Conservation (phyloP, 2,888 invertebrate species). For the Eupsilia transversa region DNA sequence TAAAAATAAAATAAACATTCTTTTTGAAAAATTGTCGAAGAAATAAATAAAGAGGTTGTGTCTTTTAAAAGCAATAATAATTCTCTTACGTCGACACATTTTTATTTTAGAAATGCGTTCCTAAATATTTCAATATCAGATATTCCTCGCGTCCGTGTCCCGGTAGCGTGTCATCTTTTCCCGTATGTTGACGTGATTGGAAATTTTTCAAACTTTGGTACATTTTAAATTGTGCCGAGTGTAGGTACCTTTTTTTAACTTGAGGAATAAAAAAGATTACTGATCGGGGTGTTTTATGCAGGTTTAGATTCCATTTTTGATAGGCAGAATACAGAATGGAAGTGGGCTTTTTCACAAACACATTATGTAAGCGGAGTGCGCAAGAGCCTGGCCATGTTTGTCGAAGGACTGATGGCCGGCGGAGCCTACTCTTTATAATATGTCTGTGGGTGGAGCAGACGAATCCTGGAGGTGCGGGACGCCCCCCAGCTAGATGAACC, state of each 20-base stretch:
- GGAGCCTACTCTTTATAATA: too few species aligned
- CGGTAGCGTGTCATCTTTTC: background rate
- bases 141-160: background rate
- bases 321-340: background rate
- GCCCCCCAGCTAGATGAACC: too few species aligned
- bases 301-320: background rate
- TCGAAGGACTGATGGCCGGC: too few species aligned
- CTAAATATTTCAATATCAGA: conserved; percentile 35
- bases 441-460: too few species aligned
- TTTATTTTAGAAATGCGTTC: conserved; percentile 25
- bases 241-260: background rate
- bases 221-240: background rate
- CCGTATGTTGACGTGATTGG: background rate
- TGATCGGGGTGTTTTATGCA: background rate
- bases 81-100: background rate
- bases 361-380: too few species aligned
- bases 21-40: background rate
- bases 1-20: background rate
- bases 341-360: too few species aligned
- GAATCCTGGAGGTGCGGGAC: too few species aligned
- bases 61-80: too few species aligned
- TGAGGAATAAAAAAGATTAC: background rate
- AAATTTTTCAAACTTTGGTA: conserved; percentile 4
- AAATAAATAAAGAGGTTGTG: background rate
- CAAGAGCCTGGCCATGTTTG: too few species aligned